Base-by-base conservation (phyloP, 37 sponge, comb jelly and placozoan species). In the Geodia barretti region DNA sequence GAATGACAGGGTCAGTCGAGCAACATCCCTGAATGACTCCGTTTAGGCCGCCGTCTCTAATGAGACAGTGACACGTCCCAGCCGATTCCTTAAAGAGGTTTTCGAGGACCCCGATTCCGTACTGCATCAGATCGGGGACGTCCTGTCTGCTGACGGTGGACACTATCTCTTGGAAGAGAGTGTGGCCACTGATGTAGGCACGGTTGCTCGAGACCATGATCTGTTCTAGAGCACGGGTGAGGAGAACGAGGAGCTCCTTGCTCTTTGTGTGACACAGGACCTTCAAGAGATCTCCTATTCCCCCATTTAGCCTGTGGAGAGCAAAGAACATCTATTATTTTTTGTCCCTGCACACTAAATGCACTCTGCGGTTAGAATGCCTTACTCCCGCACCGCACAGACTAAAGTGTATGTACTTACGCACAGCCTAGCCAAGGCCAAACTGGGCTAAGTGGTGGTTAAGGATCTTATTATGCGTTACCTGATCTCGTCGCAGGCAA, bases 71-170 rank as follows among this genome's bases (percentile, higher is more conserved):
- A n/a, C 81, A 87, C 3, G 74, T 72, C 2, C 36, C 64, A 31
- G 38, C 9, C 32, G 87, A 87, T 21, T 66, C 76, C 73, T 87
- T 87, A 62, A 87, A 87, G 39, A 87, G 76, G 47, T 79, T 80
- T 47, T 87, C 87, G 8, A 80, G 41, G 7, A 87, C 68, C 0
- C 87, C 87, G 0, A 73, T 85, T 4, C 79, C 79, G 37, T 59
- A 85, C 30, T 69, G 67, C 1, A 83, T 28, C 2, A 23, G 35
- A 0, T 76, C 77, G 29, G 68, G 70, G 36, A 26, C 30, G 9
- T 61, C 73, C 9, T 37, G 20, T 23, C 35, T 37, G 25, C 39
- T 37, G 0, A 72, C 72, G 3, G 61, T 31, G 0, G 23, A 1
- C 24, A 85, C 54, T 1, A 72, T 59, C 3, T 60, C 24, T 8